Base-by-base conservation (phyloP, 2,888 invertebrate species). In the Mallateleia sp. region DNA sequence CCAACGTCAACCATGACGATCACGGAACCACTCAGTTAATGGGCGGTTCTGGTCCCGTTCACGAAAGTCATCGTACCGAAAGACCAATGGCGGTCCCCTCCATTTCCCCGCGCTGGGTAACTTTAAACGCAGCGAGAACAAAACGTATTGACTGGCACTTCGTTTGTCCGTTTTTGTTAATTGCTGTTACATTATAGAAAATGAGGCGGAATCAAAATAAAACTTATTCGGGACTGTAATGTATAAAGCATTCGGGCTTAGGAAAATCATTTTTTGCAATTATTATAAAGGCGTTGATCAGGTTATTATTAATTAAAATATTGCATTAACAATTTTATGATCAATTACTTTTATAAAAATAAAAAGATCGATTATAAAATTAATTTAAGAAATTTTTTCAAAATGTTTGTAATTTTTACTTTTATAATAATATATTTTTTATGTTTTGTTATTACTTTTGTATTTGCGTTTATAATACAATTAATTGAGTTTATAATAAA, bases 61-160 rank as follows among this genome's bases (percentile, higher is more conserved):
- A 93, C 15, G 93, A 93, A 18, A 92, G 91, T 28, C 94, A 94
- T 18, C 93, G 92, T 71, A 95, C 95, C 60, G 94, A 95, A 69
- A 92, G 92, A 52, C 94, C 95, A 4, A 72, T 93, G 18, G 54
- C 75, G 42, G 74, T 91, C n/a, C 93, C 95, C 25, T 93, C 95
- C 18, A 56, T 91, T 20, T 91, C 94, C 14, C 93, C 94, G 14
- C 92, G 94, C 2, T 94, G 93, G 94, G 89, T 91, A 20, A 88
- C 83, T 58, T 75, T 91, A 15, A 94, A 91, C 67, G 82, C 89
- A 15, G 92, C 92, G 34, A 91, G 90, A 78, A 88, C 90, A 22
- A 91, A 89, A 78, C 87, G 87, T 62, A 81, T 83, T 24, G 84
- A 88, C 62, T 83, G 72, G 79, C 87, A 77, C 85, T 93, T 77